Conservation (phyloP, 35 echinoderm and acorn worm species). For the Acanthaster planci region DNA sequence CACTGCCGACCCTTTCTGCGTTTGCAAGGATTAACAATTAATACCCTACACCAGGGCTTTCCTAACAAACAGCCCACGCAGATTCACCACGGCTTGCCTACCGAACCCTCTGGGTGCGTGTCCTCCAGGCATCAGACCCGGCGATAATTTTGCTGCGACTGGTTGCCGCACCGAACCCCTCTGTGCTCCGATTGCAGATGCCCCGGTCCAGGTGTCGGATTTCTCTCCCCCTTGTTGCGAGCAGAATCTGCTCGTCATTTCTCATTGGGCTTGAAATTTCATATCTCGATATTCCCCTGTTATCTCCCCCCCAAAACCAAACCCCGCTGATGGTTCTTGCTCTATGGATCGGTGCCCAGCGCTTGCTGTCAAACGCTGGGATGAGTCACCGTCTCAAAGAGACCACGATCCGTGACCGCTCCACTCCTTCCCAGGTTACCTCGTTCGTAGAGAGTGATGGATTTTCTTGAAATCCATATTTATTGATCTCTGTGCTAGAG, state of each 20-base stretch:
- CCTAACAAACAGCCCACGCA: no score
- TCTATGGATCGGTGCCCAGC: neutral
- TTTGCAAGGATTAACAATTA: no score
- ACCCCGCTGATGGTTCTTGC: neutral
- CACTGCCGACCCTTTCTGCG: no score
- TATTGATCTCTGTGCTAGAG: neutral
- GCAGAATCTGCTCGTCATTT: neutral
- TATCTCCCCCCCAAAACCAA: neutral
- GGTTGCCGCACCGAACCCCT: no score
- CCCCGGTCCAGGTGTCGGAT: neutral
- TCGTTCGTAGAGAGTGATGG: neutral
- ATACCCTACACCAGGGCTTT: no score
- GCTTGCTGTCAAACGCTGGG: neutral
- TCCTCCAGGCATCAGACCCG: no score
- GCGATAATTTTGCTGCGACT: no score
- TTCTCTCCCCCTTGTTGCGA: neutral
- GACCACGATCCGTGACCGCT: neutral
- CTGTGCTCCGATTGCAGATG: neutral
- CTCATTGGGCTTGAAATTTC: neutral
- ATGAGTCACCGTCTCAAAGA: conserved; percentile 4
- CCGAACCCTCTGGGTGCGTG: no score
- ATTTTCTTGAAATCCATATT: conserved; percentile 8
- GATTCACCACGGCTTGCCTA: no score
- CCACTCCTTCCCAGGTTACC: neutral
- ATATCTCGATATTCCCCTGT: neutral